Base-by-base conservation (phyloP, 2,888 invertebrate genomes). In the Carterocephalus palaemon region DNA sequence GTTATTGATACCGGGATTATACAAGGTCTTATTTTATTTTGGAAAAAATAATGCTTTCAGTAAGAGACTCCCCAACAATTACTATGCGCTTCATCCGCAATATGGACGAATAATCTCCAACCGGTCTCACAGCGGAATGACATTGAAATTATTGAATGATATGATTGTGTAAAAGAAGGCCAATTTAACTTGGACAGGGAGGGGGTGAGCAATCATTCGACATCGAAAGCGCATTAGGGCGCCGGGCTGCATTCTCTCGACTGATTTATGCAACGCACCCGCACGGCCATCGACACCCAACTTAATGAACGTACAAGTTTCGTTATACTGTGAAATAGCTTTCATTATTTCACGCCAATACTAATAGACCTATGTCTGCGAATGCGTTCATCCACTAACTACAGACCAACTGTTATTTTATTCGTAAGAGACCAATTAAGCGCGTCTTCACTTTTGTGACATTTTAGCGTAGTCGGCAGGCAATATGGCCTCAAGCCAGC, bases 181-280 rank as follows among this genome's bases (percentile, higher is more conserved):
- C 54, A 59, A 59, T 65, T 67, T 65, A 59, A 68, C 60, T 49
- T 33, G 45, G 46, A 43, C 39, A 45, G 39, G 40, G 34, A 48
- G 53, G 66, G 66, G 73, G 64, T 72, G 67, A 67, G 75, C 74
- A 80, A 82, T 82, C 82, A 71, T 67, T 69, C 62, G 70, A 85
- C 85, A 85, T 75, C 74, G 70, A 84, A 84, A 85, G 81, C 84
- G 79, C 85, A 85, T 85, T 85, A 85, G 77, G 79, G 75, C 74
- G 73, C 72, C 70, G 62, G 55, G 63, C 70, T 61, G 77, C 82
- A 82, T 83, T 82, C 80, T 65, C 74, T 58, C 61, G 67, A 62
- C 83, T 83, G 84, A 84, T 85, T 84, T 82, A 85, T 85, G 80
- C 83, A 80, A 75, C 64, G 74, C 77, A 69, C 67, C 62, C 68